Percentiles rank a stretch among this genome's conserved stretches.
Conservation (phyloP, 1,140 invertebrate genomes). For the Drosophila ogumai region DNA sequence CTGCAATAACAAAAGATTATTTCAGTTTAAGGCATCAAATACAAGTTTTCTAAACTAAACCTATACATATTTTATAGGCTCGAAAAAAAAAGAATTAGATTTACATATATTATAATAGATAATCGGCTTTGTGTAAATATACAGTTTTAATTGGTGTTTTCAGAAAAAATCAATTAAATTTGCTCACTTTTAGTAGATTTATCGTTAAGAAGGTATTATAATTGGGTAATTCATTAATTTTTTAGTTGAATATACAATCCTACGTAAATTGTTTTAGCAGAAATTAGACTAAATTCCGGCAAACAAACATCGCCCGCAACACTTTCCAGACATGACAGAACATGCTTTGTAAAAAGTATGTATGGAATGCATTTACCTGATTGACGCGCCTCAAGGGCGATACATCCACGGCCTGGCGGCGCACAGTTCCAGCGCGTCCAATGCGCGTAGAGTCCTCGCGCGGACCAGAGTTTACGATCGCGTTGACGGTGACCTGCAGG, state of each 20-base stretch:
- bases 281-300: background rate
- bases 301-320: background rate
- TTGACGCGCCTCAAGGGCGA: conserved; percentile 99
- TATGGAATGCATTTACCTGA: conserved; percentile 86
- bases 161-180: too few species aligned
- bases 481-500: conserved; percentile 87
- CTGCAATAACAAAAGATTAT: conserved; percentile 27
- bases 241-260: too few species aligned
- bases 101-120: too few species aligned
- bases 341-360: background rate
- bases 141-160: too few species aligned
- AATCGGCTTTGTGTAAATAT: too few species aligned
- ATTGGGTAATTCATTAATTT: too few species aligned
- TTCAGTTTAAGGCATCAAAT: background rate
- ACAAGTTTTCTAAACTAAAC: too few species aligned
- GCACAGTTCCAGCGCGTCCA: conserved; percentile 99
- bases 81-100: too few species aligned
- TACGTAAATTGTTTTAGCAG: too few species aligned
- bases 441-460: conserved; percentile 99
- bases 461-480: conserved; percentile 92
- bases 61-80: too few species aligned
- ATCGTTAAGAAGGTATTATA: too few species aligned
- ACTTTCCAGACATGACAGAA: background rate
- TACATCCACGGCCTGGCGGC: conserved; percentile 99
- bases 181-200: too few species aligned